Percentiles rank a stretch among this genome's conserved stretches.
Evolutionary conservation across 2,888 invertebrate genomes (phyloP).

Genomic region (Sphaeridia pumilis): DNA sequence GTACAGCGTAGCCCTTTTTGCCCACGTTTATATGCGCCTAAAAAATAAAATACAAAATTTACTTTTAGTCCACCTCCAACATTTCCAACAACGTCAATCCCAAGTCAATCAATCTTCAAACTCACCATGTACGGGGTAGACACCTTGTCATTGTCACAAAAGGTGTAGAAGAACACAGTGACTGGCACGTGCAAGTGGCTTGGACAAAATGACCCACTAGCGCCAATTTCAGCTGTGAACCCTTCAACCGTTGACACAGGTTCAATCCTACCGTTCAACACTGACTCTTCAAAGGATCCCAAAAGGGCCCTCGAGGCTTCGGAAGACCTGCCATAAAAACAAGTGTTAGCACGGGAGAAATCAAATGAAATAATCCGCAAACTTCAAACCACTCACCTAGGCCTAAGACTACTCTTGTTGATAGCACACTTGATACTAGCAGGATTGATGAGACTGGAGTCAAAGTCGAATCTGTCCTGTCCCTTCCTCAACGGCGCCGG

Average conservation of each 20-base stretch:
- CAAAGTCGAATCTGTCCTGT: slow-evolving; percentile 69
- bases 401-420: slow-evolving; percentile 25
- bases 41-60: slow-evolving; percentile 29
- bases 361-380: background rate
- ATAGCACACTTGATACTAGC: slow-evolving; percentile 27
- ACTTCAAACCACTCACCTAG: slow-evolving; percentile 13
- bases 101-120: no score
- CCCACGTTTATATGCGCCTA: slow-evolving; percentile 92
- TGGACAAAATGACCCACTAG: slow-evolving; percentile 88
- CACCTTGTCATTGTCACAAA: slow-evolving; percentile 73
- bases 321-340: slow-evolving; percentile 23
- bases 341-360: slow-evolving; percentile 19
- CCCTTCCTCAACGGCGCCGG: slow-evolving; percentile 70
- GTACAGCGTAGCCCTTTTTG: slow-evolving; percentile 81
- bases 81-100: background rate
- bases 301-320: slow-evolving; percentile 39
- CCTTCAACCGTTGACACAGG: slow-evolving; percentile 93
- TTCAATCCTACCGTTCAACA: slow-evolving; percentile 81
- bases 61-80: background rate
- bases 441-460: slow-evolving; percentile 58
- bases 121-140: slow-evolving; percentile 91
- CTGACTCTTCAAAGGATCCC: slow-evolving; percentile 89
- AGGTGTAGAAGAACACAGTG: slow-evolving; percentile 87
- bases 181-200: slow-evolving; percentile 82
- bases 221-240: slow-evolving; percentile 84